A percentile compares a stretch with the other conserved stretches of the same genome.
Evolutionary conservation across 2,797 vertebrate species (phyloP).

Genomic region (Phrynocephalus vlangalii): DNA sequence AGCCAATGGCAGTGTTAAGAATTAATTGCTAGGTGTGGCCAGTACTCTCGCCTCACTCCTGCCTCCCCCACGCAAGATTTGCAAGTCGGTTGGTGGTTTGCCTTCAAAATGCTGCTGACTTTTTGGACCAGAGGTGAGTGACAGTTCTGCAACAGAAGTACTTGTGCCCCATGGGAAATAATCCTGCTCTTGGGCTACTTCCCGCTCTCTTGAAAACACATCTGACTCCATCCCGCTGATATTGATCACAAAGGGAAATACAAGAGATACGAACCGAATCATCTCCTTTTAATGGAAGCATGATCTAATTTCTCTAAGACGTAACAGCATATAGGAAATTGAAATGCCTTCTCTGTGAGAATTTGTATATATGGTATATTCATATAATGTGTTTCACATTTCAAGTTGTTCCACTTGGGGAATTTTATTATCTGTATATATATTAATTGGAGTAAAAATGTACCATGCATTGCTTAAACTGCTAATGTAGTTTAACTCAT

Average conservation of each 20-base stretch:
- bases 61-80: neutral
- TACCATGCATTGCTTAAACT: slow-evolving; percentile 35
- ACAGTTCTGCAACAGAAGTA: neutral
- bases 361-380: slow-evolving; percentile 65
- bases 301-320: slow-evolving; percentile 39
- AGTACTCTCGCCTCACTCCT: neutral
- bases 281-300: slow-evolving; percentile 39
- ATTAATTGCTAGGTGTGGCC: neutral
- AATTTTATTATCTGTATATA: slow-evolving; percentile 80
- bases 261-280: slow-evolving; percentile 7
- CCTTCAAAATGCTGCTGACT: neutral
- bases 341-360: slow-evolving; percentile 58
- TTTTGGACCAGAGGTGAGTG: neutral
- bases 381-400: slow-evolving; percentile 79
- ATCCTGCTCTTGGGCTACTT: neutral
- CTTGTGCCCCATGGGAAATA: neutral
- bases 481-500: slow-evolving; percentile 62
- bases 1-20: neutral
- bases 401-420: slow-evolving; percentile 76
- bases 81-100: neutral
- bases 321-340: slow-evolving; percentile 43
- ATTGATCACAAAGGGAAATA: slow-evolving; percentile 31
- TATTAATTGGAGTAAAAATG: slow-evolving; percentile 59
- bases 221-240: neutral
- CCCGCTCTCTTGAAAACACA: neutral